Evolutionary conservation across 2,113 vertebrate species (phyloP), one percentile per base, ranked within the genome.

Genomic region (Spermophilus dauricus): DNA sequence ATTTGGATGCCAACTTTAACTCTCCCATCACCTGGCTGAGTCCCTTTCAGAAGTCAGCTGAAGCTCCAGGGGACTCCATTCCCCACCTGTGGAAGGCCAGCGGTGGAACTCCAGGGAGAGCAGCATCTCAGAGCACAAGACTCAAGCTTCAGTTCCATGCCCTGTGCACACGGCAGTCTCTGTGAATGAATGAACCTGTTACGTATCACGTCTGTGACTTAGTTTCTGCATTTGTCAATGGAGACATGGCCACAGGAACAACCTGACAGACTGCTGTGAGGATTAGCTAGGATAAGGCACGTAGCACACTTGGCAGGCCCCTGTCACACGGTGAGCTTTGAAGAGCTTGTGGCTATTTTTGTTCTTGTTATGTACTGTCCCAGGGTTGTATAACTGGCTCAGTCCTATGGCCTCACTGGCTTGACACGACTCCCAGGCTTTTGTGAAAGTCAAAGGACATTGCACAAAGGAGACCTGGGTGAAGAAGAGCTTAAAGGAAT

Each of bases 291-390:
- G n/a, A 69, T 53, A 18, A 42, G 7, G 6, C 70, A n/a, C 0
- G 6, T 17, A 51, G 37, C 77, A 53, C 39, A 12, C 51, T 58
- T 89, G 80, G 90, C 87, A 63, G 92, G 90, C n/a, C 48, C 69
- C 77, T 24, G 75, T 90, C 84, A 90, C 80, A 48, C 5, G 6
- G 18, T 0, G 26, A 56, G 37, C 65, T 87, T 56, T 78, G 91
- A 32, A n/a, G 28, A 89, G 63, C 67, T 24, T 48, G 53, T 58
- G 48, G 56, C 90, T 97, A 87, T 97, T 96, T 92, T 89, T 94
- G 72, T 24, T 87, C 76, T 3, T 83, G 89, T 78, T 75, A 45
- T 75, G 78, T 58, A 61, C 70, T 11, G 1, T 13, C 28, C 42
- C 53, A 24, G 34, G 28, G 76, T 89, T 97, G 45, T 81, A 45